A percentile compares a stretch with the other conserved stretches of the same genome.
These are phyloP conservation scores for Bathynomus jamesi DNA, from an alignment of 1,140 invertebrate genomes.

Conservation along the genomic window DNA sequence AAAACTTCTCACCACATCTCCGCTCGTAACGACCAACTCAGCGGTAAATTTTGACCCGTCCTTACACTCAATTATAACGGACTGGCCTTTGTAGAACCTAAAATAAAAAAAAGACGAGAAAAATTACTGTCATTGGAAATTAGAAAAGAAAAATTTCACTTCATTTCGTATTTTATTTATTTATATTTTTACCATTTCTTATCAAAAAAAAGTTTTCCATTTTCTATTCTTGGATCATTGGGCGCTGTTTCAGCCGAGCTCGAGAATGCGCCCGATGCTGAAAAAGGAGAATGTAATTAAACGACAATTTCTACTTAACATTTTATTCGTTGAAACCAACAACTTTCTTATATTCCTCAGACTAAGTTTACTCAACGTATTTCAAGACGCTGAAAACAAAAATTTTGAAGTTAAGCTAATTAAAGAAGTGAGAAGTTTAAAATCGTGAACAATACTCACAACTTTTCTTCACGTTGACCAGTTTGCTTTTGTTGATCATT, in stretches of 20 bases:
- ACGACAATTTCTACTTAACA: too few relatives aligned
- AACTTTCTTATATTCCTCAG: too few relatives aligned
- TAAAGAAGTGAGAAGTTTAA: too few relatives aligned
- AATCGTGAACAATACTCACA: too few relatives aligned
- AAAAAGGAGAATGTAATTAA: background rate
- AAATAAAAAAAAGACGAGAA: constrained; percentile 29
- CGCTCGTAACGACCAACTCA: constrained; percentile 78
- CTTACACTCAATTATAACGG: constrained; percentile 81
- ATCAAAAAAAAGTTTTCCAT: constrained; percentile 88
- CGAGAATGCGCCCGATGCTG: constrained; percentile 33
- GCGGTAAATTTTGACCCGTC: constrained; percentile 72
- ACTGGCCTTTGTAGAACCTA: constrained; percentile 84
- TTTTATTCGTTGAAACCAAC: too few relatives aligned
- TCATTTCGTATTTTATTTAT: background rate
- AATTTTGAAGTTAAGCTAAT: too few relatives aligned
- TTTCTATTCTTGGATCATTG: constrained; percentile 76
- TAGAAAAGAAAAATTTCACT: too few relatives aligned
- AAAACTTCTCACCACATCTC: constrained; percentile 64
- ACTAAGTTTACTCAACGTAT: too few relatives aligned
- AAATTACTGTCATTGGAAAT: too few relatives aligned
- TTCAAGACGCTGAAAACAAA: too few relatives aligned
- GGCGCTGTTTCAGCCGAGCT: constrained; percentile 34
- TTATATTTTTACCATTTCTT: constrained; percentile 63
- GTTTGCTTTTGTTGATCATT: constrained; percentile 60
- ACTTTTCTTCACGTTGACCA: constrained; percentile 33